Conservation (phyloP, 2,797 vertebrate genomes). For the Epinephelus awoara region DNA sequence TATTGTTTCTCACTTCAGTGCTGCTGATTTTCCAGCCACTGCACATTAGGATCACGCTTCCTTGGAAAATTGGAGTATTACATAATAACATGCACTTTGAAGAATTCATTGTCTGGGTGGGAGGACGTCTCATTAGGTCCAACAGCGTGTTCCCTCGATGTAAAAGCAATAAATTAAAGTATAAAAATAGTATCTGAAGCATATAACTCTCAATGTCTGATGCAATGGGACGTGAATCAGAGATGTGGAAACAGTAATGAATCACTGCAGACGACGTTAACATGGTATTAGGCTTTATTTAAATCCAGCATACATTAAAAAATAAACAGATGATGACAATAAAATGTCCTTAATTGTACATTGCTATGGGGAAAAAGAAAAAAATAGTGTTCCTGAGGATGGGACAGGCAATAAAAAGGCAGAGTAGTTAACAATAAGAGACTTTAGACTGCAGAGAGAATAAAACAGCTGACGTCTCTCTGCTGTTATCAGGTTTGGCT, state of each 20-base stretch:
- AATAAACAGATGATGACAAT: neutral
- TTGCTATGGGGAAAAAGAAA: neutral
- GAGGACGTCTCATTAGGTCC: conserved; percentile 7
- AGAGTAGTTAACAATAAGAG: neutral
- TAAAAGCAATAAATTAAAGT: conserved; percentile 18
- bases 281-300: conserved; percentile 29
- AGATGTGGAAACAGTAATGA: conserved; percentile 30
- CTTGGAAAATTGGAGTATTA: conserved; percentile 7
- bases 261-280: conserved; percentile 1
- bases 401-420: neutral
- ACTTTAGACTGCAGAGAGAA: neutral
- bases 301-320: neutral
- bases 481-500: neutral
- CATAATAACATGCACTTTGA: conserved; percentile 38
- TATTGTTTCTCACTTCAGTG: conserved; percentile 30
- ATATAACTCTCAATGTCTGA: neutral
- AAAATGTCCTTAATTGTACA: neutral
- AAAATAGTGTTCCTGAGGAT: neutral
- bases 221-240: neutral
- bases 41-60: conserved; percentile 4
- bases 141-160: conserved; percentile 4
- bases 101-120: neutral
- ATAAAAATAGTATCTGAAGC: conserved; percentile 26
- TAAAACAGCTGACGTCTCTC: neutral
- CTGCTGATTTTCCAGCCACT: conserved; percentile 11